Percentiles rank a stretch among this genome's conserved stretches.
phyloP scores from a whole-genome alignment of 2,797 vertebrate species.

The Muraenolepis orangiensis region DNA sequence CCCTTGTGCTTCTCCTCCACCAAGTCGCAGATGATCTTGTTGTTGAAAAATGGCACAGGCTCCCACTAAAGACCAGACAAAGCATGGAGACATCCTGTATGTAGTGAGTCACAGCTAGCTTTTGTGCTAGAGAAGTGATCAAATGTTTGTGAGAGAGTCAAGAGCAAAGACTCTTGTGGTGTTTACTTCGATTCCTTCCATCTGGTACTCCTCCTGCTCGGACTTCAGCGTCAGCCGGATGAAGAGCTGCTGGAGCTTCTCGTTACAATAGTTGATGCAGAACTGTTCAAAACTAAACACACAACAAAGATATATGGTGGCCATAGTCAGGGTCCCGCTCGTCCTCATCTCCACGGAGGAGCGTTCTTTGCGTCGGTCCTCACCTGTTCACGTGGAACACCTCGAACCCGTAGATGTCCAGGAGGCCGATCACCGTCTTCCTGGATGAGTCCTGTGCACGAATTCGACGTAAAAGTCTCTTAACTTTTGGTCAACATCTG shows the following conservation, averaged over 20 bases:
- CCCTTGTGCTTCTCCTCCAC: slow-evolving; percentile 93
- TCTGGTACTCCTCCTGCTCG: slow-evolving; percentile 91
- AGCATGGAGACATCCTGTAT: background rate
- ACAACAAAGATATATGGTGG: background rate
- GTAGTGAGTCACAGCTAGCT: too few relatives aligned
- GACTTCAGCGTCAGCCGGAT: slow-evolving; percentile 92
- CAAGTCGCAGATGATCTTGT: slow-evolving; percentile 94
- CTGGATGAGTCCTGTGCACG: slow-evolving; percentile 79
- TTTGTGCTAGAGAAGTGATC: background rate
- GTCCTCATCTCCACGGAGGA: background rate
- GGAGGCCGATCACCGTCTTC: slow-evolving; percentile 89
- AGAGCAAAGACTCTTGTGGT: background rate
- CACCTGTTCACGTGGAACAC: slow-evolving; percentile 93
- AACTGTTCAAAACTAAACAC: slow-evolving; percentile 91
- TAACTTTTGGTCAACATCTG: background rate
- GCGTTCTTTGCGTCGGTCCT: slow-evolving; percentile 9
- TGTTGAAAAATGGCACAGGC: slow-evolving; percentile 92
- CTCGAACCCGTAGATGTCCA: slow-evolving; percentile 97
- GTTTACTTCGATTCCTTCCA: slow-evolving; percentile 91
- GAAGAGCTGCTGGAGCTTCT: slow-evolving; percentile 94
- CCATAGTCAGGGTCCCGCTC: too few relatives aligned
- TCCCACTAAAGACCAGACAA: slow-evolving; percentile 81
- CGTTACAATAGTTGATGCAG: slow-evolving; percentile 98
- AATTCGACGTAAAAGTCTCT: slow-evolving; percentile 2
- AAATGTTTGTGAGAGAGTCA: too few relatives aligned